phyloP scores from a whole-genome alignment of 2,797 vertebrate genomes.

The Artibeus jamaicensis region DNA sequence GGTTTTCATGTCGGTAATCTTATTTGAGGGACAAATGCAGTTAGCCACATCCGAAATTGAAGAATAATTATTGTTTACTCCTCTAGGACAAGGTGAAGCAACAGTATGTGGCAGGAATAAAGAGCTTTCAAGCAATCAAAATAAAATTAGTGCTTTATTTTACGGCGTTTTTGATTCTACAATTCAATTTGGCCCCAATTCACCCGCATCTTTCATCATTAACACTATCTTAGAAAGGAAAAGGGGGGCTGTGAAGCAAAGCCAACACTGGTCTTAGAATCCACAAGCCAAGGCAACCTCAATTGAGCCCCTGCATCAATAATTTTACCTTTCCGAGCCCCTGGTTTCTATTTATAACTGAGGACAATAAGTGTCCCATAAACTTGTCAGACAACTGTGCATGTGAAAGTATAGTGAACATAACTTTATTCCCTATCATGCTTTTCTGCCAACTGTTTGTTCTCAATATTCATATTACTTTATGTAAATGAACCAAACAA shows the following conservation, averaged over 20 bases:
- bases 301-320: neutral
- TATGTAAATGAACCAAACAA: conserved; percentile 18
- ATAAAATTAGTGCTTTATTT: conserved; percentile 12
- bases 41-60: conserved; percentile 17
- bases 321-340: neutral
- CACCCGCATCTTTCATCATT: neutral
- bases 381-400: neutral
- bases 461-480: conserved; percentile 29
- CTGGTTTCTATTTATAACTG: neutral
- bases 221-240: neutral
- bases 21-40: neutral
- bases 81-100: neutral
- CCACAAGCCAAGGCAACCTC: neutral
- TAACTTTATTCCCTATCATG: neutral
- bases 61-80: conserved; percentile 17
- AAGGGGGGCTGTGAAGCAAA: neutral
- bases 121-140: conserved; percentile 1
- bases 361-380: neutral
- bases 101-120: neutral
- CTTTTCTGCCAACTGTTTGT: neutral
- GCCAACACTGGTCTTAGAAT: neutral
- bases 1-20: conserved; percentile 29
- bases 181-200: neutral
- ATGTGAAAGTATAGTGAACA: conserved; percentile 6
- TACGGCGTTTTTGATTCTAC: neutral